Evolutionary conservation across 2,888 invertebrate species (phyloP).

Genomic region (Hipparchia sbordonii): DNA sequence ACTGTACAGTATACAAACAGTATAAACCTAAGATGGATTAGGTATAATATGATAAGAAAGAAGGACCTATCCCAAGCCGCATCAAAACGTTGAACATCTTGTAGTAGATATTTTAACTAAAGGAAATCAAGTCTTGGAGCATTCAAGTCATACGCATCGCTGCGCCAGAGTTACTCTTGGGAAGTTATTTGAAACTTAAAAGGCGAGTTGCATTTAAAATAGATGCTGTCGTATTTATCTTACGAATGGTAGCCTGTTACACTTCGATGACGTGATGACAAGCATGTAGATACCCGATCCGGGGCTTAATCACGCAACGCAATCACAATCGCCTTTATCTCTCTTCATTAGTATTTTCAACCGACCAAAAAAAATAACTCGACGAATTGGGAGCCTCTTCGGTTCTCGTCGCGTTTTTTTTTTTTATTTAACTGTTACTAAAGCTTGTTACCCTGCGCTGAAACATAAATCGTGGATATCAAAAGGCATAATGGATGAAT

Average conservation of each 20-base stretch:
- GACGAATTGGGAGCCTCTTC: too few relatives aligned
- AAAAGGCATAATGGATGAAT: too few relatives aligned
- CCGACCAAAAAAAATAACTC: too few relatives aligned
- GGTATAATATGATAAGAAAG: too few relatives aligned
- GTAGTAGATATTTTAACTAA: too few relatives aligned
- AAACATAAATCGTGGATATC: background rate
- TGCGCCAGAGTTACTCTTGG: background rate
- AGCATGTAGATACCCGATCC: slow-evolving; percentile 1
- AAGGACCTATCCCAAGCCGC: too few relatives aligned
- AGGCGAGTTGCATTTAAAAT: slow-evolving; percentile 1
- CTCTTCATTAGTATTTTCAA: background rate
- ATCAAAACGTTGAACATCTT: too few relatives aligned
- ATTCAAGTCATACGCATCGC: too few relatives aligned
- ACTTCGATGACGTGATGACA: slow-evolving; percentile 19
- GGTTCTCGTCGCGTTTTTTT: too few relatives aligned
- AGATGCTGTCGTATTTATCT: slow-evolving; percentile 2
- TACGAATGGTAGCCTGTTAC: background rate
- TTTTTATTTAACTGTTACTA: background rate
- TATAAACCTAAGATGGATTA: too few relatives aligned
- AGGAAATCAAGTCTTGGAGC: too few relatives aligned
- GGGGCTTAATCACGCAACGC: background rate
- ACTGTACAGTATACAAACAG: too few relatives aligned
- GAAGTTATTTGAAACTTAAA: background rate
- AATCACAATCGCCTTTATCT: background rate
- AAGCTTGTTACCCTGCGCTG: background rate